phyloP scores from a whole-genome alignment of 2,888 invertebrate species.

The Noctua janthina region DNA sequence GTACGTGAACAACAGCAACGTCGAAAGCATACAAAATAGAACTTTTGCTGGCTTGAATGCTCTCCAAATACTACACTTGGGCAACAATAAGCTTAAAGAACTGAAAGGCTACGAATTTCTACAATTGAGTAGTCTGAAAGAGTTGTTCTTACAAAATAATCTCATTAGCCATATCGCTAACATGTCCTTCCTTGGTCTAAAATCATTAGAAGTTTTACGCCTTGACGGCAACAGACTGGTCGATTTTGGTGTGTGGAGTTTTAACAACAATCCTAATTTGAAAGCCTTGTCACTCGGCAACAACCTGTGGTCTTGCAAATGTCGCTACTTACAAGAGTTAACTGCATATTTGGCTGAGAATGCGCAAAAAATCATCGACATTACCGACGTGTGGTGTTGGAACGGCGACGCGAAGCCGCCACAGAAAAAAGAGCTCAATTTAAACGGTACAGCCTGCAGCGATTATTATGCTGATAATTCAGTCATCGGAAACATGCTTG shows the following conservation, averaged over 20 bases:
- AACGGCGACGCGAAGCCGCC: slow-evolving; percentile 94
- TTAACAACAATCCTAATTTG: slow-evolving; percentile 92
- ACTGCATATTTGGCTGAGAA: slow-evolving; percentile 96
- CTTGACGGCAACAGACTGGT: slow-evolving; percentile 96
- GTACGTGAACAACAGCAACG: slow-evolving; percentile 95
- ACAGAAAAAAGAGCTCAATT: slow-evolving; percentile 94
- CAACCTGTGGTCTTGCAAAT: slow-evolving; percentile 97
- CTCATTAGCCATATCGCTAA: slow-evolving; percentile 94
- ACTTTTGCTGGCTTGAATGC: slow-evolving; percentile 96
- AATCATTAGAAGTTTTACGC: slow-evolving; percentile 94
- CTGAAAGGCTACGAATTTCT: slow-evolving; percentile 96
- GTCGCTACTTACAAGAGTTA: slow-evolving; percentile 96
- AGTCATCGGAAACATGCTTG: slow-evolving; percentile 95
- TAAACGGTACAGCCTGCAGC: slow-evolving; percentile 96
- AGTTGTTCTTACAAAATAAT: slow-evolving; percentile 96
- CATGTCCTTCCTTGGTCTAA: slow-evolving; percentile 94
- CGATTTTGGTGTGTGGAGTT: slow-evolving; percentile 95
- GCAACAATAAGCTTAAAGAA: slow-evolving; percentile 95
- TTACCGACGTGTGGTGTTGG: slow-evolving; percentile 95
- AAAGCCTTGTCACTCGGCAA: slow-evolving; percentile 94
- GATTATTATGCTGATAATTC: slow-evolving; percentile 96
- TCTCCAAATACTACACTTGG: slow-evolving; percentile 95
- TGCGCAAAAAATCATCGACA: slow-evolving; percentile 94
- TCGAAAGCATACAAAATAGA: slow-evolving; percentile 96
- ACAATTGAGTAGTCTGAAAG: slow-evolving; percentile 94